Conservation (phyloP, 2,797 vertebrate species). For the Lepilemur septentrionalis region DNA sequence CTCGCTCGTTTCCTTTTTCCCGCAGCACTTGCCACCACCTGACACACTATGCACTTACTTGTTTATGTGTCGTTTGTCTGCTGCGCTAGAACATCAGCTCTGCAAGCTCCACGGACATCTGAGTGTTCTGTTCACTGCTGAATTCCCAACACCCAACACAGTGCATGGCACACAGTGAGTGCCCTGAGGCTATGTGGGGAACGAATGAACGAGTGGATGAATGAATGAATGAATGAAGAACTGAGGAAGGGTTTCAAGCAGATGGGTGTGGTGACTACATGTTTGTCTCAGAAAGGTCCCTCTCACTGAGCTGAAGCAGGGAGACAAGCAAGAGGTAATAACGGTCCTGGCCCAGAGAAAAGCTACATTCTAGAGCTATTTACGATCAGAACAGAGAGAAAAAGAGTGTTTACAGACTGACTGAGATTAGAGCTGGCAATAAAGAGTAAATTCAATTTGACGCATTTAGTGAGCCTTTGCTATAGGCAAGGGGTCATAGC, state of each 20-base stretch:
- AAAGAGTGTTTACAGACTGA: neutral
- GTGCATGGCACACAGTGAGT: neutral
- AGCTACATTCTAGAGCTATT: neutral
- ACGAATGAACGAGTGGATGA: neutral
- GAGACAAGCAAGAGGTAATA: neutral
- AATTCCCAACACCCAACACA: neutral
- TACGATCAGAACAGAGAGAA: neutral
- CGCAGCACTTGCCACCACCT: neutral
- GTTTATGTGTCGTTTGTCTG: neutral
- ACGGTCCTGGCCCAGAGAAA: neutral
- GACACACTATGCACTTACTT: neutral
- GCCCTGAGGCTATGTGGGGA: neutral
- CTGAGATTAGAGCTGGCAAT: neutral
- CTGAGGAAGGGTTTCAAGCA: neutral
- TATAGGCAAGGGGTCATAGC: neutral
- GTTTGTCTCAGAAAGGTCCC: neutral
- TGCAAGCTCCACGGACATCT: neutral
- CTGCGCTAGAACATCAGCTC: neutral
- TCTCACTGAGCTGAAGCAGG: neutral
- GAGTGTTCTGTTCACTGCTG: neutral
- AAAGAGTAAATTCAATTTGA: neutral
- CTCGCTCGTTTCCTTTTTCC: neutral
- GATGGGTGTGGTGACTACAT: neutral
- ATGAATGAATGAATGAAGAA: neutral
- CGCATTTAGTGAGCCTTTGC: neutral